phyloP scores from a whole-genome alignment of 1,140 invertebrate species.

The Euborellia annulipes region DNA sequence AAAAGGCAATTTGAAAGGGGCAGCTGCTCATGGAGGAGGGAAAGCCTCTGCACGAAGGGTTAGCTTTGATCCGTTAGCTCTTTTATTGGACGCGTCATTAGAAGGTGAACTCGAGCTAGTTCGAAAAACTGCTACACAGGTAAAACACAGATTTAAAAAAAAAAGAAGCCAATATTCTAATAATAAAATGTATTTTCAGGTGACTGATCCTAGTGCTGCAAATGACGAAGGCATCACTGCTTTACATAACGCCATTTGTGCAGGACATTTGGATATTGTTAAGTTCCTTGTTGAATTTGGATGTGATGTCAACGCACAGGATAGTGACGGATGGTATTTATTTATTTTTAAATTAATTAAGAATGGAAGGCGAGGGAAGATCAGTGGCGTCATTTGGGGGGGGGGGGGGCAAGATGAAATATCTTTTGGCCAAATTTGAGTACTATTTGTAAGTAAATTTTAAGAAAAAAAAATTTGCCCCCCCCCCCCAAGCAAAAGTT shows the following conservation, averaged over 20 bases:
- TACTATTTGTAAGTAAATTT: too few relatives aligned
- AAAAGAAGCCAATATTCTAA: too few relatives aligned
- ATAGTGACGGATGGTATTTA: slow-evolving; percentile 93
- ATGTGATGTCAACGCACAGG: slow-evolving; percentile 97
- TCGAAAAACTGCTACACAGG: slow-evolving; percentile 81
- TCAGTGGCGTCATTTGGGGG: too few relatives aligned
- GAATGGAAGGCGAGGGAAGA: too few relatives aligned
- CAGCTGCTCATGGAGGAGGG: slow-evolving; percentile 46
- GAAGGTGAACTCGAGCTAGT: slow-evolving; percentile 97
- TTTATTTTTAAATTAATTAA: neutral
- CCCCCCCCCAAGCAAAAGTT: too few relatives aligned
- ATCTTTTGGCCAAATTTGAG: too few relatives aligned
- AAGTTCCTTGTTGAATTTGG: slow-evolving; percentile 95
- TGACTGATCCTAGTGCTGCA: slow-evolving; percentile 79
- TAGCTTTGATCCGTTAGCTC: slow-evolving; percentile 92
- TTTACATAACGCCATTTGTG: slow-evolving; percentile 98
- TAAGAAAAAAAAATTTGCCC: too few relatives aligned
- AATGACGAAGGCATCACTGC: slow-evolving; percentile 97
- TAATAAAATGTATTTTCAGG: slow-evolving; percentile 30
- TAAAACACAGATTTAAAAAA: slow-evolving; percentile 21
- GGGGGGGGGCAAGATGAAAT: too few relatives aligned
- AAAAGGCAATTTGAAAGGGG: slow-evolving; percentile 53
- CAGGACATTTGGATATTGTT: slow-evolving; percentile 95
- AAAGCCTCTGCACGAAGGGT: slow-evolving; percentile 61
- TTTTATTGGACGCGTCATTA: slow-evolving; percentile 89